phyloP scores from a whole-genome alignment of 2,888 invertebrate species.

The Epirrhoe alternata region DNA sequence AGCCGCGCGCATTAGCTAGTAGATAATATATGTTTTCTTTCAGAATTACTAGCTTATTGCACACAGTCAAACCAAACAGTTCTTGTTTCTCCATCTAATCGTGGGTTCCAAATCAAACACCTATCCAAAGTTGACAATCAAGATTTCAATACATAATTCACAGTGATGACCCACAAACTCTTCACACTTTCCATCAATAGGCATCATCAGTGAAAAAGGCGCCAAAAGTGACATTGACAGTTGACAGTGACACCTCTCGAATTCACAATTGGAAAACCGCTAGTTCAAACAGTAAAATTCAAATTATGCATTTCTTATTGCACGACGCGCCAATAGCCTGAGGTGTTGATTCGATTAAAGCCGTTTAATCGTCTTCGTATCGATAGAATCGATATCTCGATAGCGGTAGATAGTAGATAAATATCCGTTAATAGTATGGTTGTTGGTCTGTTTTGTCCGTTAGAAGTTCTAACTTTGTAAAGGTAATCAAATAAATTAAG shows the following conservation, averaged over 20 bases:
- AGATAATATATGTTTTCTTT: neutral
- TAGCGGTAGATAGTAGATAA: conserved; percentile 27
- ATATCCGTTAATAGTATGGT: conserved; percentile 18
- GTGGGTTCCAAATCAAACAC: neutral
- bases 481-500: neutral
- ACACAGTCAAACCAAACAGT: neutral
- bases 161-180: conserved; percentile 32
- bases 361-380: conserved; percentile 45
- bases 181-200: conserved; percentile 40
- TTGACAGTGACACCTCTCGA: conserved; percentile 30
- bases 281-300: conserved; percentile 37
- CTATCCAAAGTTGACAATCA: conserved; percentile 5
- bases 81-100: neutral
- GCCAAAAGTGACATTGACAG: conserved; percentile 36
- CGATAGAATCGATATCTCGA: conserved; percentile 42
- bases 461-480: conserved; percentile 18
- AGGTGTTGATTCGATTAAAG: conserved; percentile 52
- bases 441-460: conserved; percentile 13
- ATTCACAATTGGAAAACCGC: conserved; percentile 35
- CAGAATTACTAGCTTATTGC: neutral
- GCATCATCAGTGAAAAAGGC: conserved; percentile 34
- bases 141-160: conserved; percentile 4
- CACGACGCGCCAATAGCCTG: conserved; percentile 46
- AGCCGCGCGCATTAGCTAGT: too few species aligned
- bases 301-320: conserved; percentile 46